Base-by-base conservation (phyloP, 2,797 vertebrate species). In the Liparis tanakae region DNA sequence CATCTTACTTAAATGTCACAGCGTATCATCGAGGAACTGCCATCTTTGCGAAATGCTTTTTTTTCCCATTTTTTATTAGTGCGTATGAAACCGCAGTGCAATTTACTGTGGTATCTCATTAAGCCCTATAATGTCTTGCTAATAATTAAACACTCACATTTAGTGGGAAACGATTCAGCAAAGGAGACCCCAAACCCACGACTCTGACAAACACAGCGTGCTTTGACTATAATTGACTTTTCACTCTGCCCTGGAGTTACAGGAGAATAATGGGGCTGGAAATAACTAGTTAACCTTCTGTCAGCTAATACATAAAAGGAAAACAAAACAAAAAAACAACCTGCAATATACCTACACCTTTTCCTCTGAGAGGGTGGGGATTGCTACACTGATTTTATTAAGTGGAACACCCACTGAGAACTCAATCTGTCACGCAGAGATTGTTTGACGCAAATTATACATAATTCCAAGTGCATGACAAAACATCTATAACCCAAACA, bases 281-380 rank as follows among this genome's bases (percentile, higher is more conserved):
- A 92, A 90, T 80, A 89, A 85, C 78, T 90, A 90, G 88, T 93
- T 93, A 92, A 92, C 91, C 91, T 91, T 56, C 80, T 88, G 88
- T 91, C 89, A 90, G 86, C 83, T 92, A 78, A 89, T 81, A 80
- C 84, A 87, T 85, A 83, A 91, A 91, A 87, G 63, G 43, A 90
- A 89, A 90, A 88, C 72, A 88, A 79, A 86, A 72, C 72, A 30
- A 36, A 34, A 80, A 88, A 76, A 65, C 69, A 75, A 74, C 73
- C 22, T 36, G 79, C 73, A 85, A 72, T 76, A 67, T 64, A 88
- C 59, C 80, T 78, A 69, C 79, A 63, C 60, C 76, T 72, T 78
- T 69, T 65, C 80, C 76, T 82, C 60, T 69, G 78, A 83, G 80
- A 80, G 67, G 37, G 85, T 85, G 80, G 76, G 79, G 77, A 85